Percentiles rank a stretch among this genome's conserved stretches.
Evolutionary conservation across 2,888 invertebrate genomes (phyloP).

Genomic region (Napeogenes sylphis): DNA sequence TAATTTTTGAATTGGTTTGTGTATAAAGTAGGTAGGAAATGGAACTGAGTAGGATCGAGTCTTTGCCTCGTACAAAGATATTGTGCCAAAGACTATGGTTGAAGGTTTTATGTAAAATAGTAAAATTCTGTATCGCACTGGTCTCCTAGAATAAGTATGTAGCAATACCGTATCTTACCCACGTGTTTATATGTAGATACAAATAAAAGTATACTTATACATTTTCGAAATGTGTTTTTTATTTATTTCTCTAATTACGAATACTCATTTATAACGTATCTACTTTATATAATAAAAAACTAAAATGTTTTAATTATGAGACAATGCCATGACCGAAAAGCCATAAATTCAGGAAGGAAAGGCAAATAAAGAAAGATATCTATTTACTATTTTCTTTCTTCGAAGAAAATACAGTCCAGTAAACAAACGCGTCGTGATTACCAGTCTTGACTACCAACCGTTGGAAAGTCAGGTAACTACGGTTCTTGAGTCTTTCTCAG

Average conservation of each 20-base stretch:
- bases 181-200: slow-evolving; percentile 76
- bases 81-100: slow-evolving; percentile 75
- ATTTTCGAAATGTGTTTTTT: slow-evolving; percentile 51
- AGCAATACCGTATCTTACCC: slow-evolving; percentile 67
- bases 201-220: slow-evolving; percentile 65
- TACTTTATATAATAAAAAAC: no score
- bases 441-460: no score
- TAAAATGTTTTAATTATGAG: no score
- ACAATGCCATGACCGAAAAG: no score
- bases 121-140: slow-evolving; percentile 64
- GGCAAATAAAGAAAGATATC: no score
- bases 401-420: no score
- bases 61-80: slow-evolving; percentile 75
- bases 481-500: no score
- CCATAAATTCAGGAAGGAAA: no score
- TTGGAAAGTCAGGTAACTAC: no score
- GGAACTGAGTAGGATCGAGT: slow-evolving; percentile 69
- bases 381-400: no score
- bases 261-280: no score
- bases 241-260: slow-evolving; percentile 14
- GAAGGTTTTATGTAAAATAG: slow-evolving; percentile 55
- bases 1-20: slow-evolving; percentile 28
- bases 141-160: slow-evolving; percentile 69
- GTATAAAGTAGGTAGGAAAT: slow-evolving; percentile 57
- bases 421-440: no score